A percentile compares a stretch with the other conserved stretches of the same genome.
Conservation (phyloP, 2,888 invertebrate species). For the Metacarcinus magister region DNA sequence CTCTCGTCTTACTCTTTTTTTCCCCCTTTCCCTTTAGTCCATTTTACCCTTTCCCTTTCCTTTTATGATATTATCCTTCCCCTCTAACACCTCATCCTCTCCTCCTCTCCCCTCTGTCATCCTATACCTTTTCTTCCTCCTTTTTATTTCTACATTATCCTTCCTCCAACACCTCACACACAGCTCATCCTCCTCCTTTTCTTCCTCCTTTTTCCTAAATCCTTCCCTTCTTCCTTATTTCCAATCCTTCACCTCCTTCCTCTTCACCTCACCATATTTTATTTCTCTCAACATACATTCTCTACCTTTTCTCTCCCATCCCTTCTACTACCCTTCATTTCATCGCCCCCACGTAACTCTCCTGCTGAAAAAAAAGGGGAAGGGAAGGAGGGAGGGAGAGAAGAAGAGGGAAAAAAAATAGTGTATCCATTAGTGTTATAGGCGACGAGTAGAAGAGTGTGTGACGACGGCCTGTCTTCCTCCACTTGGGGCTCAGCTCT, state of each 20-base stretch:
- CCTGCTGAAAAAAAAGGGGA: not conserved
- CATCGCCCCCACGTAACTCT: not conserved
- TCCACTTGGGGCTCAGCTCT: conserved; percentile 19
- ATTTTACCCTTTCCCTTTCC: not conserved
- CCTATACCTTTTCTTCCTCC: too few species aligned
- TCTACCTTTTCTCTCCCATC: not conserved
- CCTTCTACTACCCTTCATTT: not conserved
- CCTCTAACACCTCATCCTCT: too few species aligned
- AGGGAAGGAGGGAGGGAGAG: not conserved
- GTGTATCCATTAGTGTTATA: conserved; percentile 44
- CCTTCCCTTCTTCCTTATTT: not conserved
- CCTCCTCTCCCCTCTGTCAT: too few species aligned
- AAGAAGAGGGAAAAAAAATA: not conserved
- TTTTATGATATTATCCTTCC: not conserved
- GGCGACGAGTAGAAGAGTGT: not conserved
- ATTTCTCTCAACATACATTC: too few species aligned
- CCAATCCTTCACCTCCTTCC: not conserved
- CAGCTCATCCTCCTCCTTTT: too few species aligned
- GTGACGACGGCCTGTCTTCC: not conserved
- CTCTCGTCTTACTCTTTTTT: too few species aligned
- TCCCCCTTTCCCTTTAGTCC: not conserved
- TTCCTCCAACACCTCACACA: too few species aligned
- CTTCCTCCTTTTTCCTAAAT: too few species aligned
- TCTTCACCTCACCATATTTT: too few species aligned
- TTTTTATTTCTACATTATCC: too few species aligned